phyloP scores from a whole-genome alignment of 64 coral and sea anemone genomes.

The Exaiptasia diaphana region DNA sequence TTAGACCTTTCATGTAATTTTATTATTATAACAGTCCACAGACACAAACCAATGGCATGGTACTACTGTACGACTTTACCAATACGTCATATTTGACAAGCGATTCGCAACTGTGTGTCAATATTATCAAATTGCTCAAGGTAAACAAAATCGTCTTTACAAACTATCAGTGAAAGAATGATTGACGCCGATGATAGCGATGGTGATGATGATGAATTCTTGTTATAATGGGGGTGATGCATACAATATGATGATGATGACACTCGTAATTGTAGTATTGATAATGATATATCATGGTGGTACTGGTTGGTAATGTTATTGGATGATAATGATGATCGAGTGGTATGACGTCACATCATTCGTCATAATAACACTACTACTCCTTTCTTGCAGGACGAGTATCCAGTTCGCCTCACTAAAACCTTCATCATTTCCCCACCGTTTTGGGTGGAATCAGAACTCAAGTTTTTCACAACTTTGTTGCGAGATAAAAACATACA shows the following conservation, averaged over 20 bases:
- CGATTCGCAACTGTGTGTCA: not conserved
- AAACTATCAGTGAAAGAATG: too few species aligned
- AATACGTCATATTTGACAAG: not conserved
- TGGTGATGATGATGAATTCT: too few species aligned
- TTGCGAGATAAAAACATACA: not conserved
- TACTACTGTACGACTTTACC: not conserved
- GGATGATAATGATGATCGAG: too few species aligned
- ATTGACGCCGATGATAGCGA: too few species aligned
- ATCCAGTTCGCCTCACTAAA: not conserved
- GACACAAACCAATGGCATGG: not conserved
- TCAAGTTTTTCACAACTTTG: not conserved
- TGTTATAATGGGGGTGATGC: too few species aligned
- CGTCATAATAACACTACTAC: not conserved
- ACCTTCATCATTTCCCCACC: not conserved
- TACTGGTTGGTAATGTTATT: too few species aligned
- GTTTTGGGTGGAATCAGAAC: not conserved
- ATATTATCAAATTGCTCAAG: not conserved
- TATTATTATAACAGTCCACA: not conserved
- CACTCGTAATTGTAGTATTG: too few species aligned
- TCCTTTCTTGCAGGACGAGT: not conserved
- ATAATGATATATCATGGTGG: too few species aligned
- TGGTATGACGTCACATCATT: too few species aligned
- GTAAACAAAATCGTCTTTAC: too few species aligned
- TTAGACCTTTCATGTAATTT: too few species aligned
- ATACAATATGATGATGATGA: too few species aligned